Evolutionary conservation across 2,113 vertebrate genomes (phyloP).

Genomic region (Peucedramus taeniatus): DNA sequence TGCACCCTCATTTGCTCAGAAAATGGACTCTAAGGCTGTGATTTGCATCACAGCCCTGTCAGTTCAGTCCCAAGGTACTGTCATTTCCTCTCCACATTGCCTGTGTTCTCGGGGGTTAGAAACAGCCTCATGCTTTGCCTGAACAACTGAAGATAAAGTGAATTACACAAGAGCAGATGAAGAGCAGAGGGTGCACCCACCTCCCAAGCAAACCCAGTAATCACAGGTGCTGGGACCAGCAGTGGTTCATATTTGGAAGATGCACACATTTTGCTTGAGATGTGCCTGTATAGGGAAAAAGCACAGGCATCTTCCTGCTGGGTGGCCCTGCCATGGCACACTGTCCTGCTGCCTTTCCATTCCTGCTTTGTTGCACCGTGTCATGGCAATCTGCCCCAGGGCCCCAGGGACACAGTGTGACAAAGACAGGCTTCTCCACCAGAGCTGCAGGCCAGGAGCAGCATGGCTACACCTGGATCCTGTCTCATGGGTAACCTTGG

Average conservation of each 20-base stretch:
- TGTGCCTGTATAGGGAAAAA: not conserved
- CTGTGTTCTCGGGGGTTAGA: not conserved
- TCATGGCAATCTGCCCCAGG: not conserved
- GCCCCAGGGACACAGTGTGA: not conserved
- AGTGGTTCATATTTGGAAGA: not conserved
- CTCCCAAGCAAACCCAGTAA: not conserved
- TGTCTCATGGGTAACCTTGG: rapidly evolving
- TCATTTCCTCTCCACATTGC: not conserved
- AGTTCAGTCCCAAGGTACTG: not conserved
- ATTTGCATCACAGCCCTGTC: not conserved
- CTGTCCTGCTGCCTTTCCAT: not conserved
- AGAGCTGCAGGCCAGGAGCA: not conserved
- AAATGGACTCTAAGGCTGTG: not conserved
- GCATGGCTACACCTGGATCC: rapidly evolving
- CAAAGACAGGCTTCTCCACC: not conserved
- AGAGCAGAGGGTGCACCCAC: not conserved
- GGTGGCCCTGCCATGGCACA: not conserved
- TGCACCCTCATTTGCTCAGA: not conserved
- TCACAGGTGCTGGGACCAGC: not conserved
- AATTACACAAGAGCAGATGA: not conserved
- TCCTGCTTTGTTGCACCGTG: not conserved
- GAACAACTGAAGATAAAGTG: not conserved
- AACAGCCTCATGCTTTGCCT: not conserved
- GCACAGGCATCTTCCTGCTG: rapidly evolving
- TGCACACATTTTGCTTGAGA: rapidly evolving